phyloP scores from a whole-genome alignment of 2,797 vertebrate genomes.

The Thamnophis elegans region DNA sequence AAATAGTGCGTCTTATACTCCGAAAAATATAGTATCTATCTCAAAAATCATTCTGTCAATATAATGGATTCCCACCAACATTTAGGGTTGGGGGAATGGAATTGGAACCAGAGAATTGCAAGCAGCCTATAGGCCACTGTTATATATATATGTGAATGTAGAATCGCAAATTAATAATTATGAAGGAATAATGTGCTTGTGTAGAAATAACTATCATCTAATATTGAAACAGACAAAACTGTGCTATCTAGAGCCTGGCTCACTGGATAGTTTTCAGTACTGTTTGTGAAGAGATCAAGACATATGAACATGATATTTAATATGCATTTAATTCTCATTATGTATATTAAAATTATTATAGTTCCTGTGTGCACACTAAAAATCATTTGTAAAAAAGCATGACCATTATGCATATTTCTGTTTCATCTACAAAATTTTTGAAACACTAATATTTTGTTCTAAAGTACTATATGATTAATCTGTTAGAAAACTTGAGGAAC shows the following conservation, averaged over 20 bases:
- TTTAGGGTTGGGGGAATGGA: background rate
- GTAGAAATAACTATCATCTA: background rate
- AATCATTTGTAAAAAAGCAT: background rate
- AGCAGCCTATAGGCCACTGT: background rate
- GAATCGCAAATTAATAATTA: background rate
- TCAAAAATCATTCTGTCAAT: background rate
- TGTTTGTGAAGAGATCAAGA: background rate
- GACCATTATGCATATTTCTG: background rate
- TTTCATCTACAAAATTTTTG: background rate
- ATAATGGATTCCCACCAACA: background rate
- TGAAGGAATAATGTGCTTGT: background rate
- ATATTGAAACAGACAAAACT: background rate
- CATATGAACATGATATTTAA: background rate
- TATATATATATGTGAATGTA: background rate
- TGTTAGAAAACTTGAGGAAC: background rate
- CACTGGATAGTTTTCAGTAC: background rate
- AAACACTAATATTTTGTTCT: background rate
- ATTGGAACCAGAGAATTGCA: background rate
- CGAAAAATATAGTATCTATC: too few species aligned
- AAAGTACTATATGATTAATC: background rate
- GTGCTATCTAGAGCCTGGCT: background rate
- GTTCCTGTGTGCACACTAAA: background rate
- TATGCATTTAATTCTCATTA: background rate
- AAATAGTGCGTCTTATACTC: too few species aligned
- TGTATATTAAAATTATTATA: background rate